Conservation (phyloP, 2,888 invertebrate species). For the Scaptomyza tumidula region DNA sequence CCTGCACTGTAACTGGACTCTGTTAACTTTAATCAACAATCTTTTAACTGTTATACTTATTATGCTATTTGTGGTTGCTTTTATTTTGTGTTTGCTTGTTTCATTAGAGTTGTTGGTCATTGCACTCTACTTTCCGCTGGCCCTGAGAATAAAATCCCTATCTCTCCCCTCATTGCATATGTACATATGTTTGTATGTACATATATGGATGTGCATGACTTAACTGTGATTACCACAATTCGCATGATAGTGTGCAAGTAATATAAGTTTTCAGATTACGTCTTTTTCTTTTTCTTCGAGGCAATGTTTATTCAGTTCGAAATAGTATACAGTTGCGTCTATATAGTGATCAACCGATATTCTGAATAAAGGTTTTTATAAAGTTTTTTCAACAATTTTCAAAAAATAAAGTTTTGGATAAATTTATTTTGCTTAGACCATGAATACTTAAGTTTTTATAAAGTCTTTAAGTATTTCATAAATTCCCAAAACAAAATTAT, state of each 20-base stretch:
- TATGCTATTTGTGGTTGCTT: conserved; percentile 3
- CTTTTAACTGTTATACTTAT: conserved; percentile 28
- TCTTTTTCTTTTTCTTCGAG: not conserved
- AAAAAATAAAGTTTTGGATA: too few relatives aligned
- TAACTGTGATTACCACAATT: conserved; percentile 22
- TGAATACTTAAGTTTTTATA: too few relatives aligned
- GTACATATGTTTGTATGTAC: too few relatives aligned
- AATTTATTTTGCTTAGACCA: too few relatives aligned
- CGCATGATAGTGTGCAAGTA: not conserved
- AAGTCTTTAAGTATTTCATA: too few relatives aligned
- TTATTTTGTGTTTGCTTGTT: conserved; percentile 8
- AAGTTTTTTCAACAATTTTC: too few relatives aligned
- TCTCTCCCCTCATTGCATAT: not conserved
- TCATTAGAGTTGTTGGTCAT: conserved; percentile 47
- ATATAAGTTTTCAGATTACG: not conserved
- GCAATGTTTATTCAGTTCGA: too few relatives aligned
- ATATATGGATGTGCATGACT: not conserved
- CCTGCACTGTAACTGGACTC: not conserved
- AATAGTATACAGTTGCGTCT: not conserved
- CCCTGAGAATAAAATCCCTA: conserved; percentile 22
- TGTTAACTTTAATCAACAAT: conserved; percentile 16
- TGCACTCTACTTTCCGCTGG: conserved; percentile 36
- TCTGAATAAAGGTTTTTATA: too few relatives aligned
- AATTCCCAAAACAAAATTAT: too few relatives aligned
- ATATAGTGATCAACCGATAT: not conserved